Evolutionary conservation across 2,888 invertebrate genomes (phyloP).

Genomic region (Volucella inanis): DNA sequence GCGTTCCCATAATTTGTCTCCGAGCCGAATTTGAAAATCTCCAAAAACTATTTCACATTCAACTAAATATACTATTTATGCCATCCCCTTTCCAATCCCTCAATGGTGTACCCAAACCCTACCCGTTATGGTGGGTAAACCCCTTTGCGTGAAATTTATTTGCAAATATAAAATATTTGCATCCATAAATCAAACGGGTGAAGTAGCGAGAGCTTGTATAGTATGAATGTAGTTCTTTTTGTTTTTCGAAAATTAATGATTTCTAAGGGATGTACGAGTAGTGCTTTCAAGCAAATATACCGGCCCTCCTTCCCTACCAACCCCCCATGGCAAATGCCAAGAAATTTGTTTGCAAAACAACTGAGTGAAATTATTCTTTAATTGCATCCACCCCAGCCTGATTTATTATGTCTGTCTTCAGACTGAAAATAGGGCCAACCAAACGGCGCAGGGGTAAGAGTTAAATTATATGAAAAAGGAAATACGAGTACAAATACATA

Average conservation of each 20-base stretch:
- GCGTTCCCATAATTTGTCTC: slow-evolving; percentile 52
- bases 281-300: neutral
- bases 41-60: slow-evolving; percentile 57
- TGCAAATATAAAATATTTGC: slow-evolving; percentile 70
- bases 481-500: neutral
- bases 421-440: neutral
- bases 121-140: neutral
- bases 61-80: slow-evolving; percentile 4
- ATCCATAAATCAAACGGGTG: slow-evolving; percentile 70
- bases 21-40: slow-evolving; percentile 40
- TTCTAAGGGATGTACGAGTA: slow-evolving; percentile 33
- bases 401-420: slow-evolving; percentile 56
- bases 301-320: neutral
- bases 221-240: slow-evolving; percentile 8
- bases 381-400: slow-evolving; percentile 66
- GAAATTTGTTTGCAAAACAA: slow-evolving; percentile 65
- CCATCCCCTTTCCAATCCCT: neutral
- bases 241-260: slow-evolving; percentile 58
- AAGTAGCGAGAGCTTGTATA: slow-evolving; percentile 31
- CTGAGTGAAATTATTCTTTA: slow-evolving; percentile 71
- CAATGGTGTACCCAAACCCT: neutral
- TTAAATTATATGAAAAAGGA: no score
- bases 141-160: slow-evolving; percentile 67
- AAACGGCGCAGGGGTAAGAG: neutral
- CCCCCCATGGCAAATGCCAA: slow-evolving; percentile 57